Evolutionary conservation across 2,888 invertebrate genomes (phyloP).

Genomic region (Cosmia trapezina): DNA sequence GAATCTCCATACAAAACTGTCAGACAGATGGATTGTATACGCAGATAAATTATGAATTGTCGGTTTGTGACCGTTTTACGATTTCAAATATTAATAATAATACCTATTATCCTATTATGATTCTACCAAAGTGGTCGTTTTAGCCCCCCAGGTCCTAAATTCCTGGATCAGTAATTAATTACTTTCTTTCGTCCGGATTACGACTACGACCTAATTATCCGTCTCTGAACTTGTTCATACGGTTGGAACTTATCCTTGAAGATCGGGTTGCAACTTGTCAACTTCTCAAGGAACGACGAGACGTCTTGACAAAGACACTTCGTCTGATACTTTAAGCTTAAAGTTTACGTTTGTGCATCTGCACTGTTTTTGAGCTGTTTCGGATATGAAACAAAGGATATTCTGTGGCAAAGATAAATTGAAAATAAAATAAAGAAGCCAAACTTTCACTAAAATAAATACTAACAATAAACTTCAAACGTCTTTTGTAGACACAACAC

Average conservation of each 20-base stretch:
- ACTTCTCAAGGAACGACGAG: conserved; percentile 43
- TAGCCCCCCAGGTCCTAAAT: conserved; percentile 12
- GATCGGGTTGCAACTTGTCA: conserved; percentile 50
- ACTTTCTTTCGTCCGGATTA: conserved; percentile 40
- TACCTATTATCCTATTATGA: no score
- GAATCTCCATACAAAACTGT: no score
- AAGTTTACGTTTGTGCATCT: conserved; percentile 23
- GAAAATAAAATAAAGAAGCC: neutral
- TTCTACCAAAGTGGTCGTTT: no score
- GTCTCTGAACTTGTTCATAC: conserved; percentile 50
- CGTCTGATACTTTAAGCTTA: conserved; percentile 17
- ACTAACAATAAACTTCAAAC: neutral
- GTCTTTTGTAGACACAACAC: neutral
- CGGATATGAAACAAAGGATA: neutral
- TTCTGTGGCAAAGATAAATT: neutral
- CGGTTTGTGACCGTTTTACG: no score
- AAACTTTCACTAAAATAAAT: neutral
- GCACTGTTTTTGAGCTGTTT: conserved; percentile 16
- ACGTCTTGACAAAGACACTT: conserved; percentile 48
- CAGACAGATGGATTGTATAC: no score
- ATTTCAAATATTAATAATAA: no score
- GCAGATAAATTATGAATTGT: no score
- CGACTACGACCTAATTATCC: conserved; percentile 64
- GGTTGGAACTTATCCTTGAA: conserved; percentile 43
- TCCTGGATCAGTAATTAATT: conserved; percentile 35